phyloP scores from a whole-genome alignment of 2,113 vertebrate species.

The Cottus gobio region DNA sequence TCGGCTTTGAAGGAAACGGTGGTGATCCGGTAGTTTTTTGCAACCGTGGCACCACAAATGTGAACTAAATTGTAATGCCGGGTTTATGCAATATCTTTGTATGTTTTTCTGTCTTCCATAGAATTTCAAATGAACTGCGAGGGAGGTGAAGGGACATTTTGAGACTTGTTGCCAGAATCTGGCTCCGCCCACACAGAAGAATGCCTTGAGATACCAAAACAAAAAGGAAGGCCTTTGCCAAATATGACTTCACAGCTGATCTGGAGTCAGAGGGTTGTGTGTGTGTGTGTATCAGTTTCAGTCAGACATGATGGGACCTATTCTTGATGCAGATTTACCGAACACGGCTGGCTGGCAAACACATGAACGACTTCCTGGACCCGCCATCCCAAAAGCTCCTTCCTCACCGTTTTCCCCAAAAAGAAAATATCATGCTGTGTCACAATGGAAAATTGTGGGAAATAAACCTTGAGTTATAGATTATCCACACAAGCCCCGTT shows the following conservation, averaged over 20 bases:
- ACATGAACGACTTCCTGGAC: conserved; percentile 69
- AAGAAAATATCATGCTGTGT: conserved; percentile 69
- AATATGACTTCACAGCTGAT: conserved; percentile 55
- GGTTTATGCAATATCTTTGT: background rate
- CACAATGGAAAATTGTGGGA: conserved; percentile 56
- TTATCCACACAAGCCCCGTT: conserved; percentile 43
- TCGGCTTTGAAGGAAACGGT: too few species aligned
- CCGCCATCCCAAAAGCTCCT: conserved; percentile 19
- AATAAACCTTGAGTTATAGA: conserved; percentile 51
- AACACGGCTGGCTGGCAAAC: conserved; percentile 68
- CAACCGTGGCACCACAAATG: too few species aligned
- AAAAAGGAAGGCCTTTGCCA: conserved; percentile 31
- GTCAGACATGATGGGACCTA: conserved; percentile 47
- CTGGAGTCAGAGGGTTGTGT: conserved; percentile 29
- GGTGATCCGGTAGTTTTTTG: too few species aligned
- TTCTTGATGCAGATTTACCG: conserved; percentile 67
- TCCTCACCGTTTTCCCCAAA: conserved; percentile 44
- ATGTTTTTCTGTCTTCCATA: background rate
- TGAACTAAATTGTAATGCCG: background rate
- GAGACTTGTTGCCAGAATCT: conserved; percentile 22
- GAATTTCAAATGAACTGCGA: background rate
- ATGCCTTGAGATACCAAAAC: conserved; percentile 48
- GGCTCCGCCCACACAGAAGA: conserved; percentile 30
- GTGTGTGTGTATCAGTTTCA: conserved; percentile 31
- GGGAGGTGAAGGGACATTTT: conserved; percentile 16